Base-by-base conservation (phyloP, 2,888 invertebrate species). In the Ormyrus rosae region DNA sequence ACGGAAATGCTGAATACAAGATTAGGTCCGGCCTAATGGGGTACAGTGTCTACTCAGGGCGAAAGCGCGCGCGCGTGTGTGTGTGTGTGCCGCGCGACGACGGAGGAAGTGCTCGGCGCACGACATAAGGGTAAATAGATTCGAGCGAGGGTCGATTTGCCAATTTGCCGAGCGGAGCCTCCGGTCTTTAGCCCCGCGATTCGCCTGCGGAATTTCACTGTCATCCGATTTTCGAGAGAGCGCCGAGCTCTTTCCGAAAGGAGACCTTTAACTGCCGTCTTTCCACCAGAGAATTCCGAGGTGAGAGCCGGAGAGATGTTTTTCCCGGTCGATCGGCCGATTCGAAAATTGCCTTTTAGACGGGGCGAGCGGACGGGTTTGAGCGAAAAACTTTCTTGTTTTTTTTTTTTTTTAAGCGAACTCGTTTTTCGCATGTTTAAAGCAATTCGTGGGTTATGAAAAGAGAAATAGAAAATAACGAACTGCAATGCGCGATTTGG, bases 11-110 rank as follows among this genome's bases (percentile, higher is more conserved):
- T 83, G 86, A 85, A 87, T 85, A 79, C 85, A 81, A 85, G 84
- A 87, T 86, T 86, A 86, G 84, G 84, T 86, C 86, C 83, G 76
- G 83, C 80, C 84, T 86, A 86, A 86, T 84, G 85, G 83, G 76
- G 55, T 34, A 58, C 82, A 80, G 75, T 65, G 75, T 75, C 71
- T 64, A 80, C 68, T 55, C 71, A 78, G 50, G 55, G 51, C 73
- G 69, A 61, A 68, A 63, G 6, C 60, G 48, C 34, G 34, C 10
- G 19, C 46, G 34, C 8, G 61, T 5, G 19, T 46, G n/a, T 60
- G 56, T n/a, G 46, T 55, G 45, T 55, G 34, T 10, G 45, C 8
- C 13, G 51, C 10, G 34, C 34, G 34, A 34, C 34, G 34, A 34
- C 34, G 34, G 34, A 71, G 68, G 74, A 78, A 76, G 70, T 77